These are phyloP conservation scores for Archips xylosteana DNA, from an alignment of 2,888 invertebrate species.

Conservation along the genomic window DNA sequence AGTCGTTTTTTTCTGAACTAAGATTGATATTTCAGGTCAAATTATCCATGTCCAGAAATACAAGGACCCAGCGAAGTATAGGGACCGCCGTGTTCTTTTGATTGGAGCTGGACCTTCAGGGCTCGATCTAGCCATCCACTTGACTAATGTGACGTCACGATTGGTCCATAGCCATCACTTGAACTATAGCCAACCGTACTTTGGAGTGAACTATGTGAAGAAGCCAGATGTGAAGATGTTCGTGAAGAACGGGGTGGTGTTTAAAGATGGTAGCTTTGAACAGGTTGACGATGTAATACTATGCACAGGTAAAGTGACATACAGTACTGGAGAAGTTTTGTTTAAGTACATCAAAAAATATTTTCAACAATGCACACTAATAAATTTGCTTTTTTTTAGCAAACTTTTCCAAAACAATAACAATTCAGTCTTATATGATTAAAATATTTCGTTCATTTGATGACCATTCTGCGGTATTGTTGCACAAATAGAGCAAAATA, in stretches of 20 bases:
- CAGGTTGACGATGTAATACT: not conserved
- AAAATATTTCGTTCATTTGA: no score
- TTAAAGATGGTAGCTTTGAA: not conserved
- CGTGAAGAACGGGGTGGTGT: not conserved
- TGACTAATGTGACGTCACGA: constrained; percentile 9
- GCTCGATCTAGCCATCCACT: not conserved
- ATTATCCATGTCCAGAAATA: constrained; percentile 2
- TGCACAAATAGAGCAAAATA: not conserved
- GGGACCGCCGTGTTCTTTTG: not conserved
- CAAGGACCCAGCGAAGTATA: not conserved
- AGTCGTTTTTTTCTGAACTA: not conserved
- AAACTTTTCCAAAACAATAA: no score
- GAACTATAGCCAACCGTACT: not conserved
- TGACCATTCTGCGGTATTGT: no score
- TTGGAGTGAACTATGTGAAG: constrained; percentile 1
- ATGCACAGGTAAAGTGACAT: not conserved
- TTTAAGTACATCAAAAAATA: no score
- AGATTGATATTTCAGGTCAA: not conserved
- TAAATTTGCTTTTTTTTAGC: no score
- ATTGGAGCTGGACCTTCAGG: constrained; percentile 5
- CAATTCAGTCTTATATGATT: no score
- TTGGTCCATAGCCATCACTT: constrained; percentile 1
- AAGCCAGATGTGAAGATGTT: not conserved
- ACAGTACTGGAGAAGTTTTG: no score
- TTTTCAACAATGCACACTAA: no score